Base-by-base conservation (phyloP, 2,797 vertebrate species). In the Capromys pilorides region DNA sequence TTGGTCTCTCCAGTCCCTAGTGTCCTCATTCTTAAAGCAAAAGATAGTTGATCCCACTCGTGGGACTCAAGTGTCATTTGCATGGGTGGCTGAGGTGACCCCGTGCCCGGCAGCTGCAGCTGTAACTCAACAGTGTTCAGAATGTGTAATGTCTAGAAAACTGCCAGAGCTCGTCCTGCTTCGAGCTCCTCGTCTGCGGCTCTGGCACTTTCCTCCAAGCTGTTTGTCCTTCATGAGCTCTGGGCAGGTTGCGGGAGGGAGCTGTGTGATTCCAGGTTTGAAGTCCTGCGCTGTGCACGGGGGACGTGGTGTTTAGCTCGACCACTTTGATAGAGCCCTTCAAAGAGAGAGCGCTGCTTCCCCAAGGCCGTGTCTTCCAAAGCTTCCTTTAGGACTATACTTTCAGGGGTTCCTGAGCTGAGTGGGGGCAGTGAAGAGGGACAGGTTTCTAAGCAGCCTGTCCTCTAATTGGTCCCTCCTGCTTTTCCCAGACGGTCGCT, bases 341-440 rank as follows among this genome's bases (percentile, higher is more conserved):
- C n/a, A 84, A 73, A 95, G 84, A 0, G 87, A 77, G 96, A 97
- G n/a, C n/a, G 61, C 86, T 95, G 41, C 83, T 95, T 95, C 95
- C 78, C 67, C 21, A 71, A 90, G 51, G 54, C 57, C 45, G 33
- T 88, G 91, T 95, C 93, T 94, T 88, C 83, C 66, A 91, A 94
- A 67, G 62, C 81, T 91, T 84, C 94, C 90, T 83, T 28, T 11
- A 75, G 24, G 73, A 7, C 3, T 11, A n/a, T 1, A 49, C 49
- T 45, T 3, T 26, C 19, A 54, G 12, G 67, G n/a, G 54, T 16
- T 81, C 71, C 67, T 86, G 67, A 85, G 91, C 39, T 96, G 91
- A 92, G 97, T 94, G 69, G 61, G 89, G 78, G 64, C 6, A 24
- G 57, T 91, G 85, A 84, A 91, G 93, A 97, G 94, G 90, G 95